A percentile compares a stretch with the other conserved stretches of the same genome.
phyloP scores from a whole-genome alignment of 2,113 vertebrate genomes.

The Myotis lucifugus region DNA sequence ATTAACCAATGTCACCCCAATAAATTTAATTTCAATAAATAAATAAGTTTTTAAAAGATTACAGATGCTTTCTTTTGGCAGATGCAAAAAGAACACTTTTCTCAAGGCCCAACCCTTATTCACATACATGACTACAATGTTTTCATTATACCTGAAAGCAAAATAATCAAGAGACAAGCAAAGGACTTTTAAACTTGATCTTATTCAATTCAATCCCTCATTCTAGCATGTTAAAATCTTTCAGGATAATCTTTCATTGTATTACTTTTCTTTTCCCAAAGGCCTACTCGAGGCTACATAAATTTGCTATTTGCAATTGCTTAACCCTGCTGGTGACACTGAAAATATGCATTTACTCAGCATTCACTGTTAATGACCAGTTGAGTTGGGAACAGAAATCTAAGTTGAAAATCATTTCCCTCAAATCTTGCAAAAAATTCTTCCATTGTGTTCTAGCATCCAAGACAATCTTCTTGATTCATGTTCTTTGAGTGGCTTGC shows the following conservation, averaged over 20 bases:
- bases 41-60: background rate
- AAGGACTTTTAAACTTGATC: background rate
- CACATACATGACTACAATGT: background rate
- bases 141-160: background rate
- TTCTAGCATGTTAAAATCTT: background rate
- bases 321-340: background rate
- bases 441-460: background rate
- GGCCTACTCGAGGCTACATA: background rate
- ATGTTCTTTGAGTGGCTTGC: background rate
- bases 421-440: background rate
- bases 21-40: background rate
- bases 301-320: background rate
- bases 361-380: background rate
- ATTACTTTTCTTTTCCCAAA: constrained; percentile 4
- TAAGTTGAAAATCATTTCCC: constrained; percentile 14
- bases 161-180: constrained; percentile 9
- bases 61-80: background rate
- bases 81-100: background rate
- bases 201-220: background rate
- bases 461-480: background rate
- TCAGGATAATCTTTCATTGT: background rate
- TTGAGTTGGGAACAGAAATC: background rate
- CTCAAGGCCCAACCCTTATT: background rate
- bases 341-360: background rate
- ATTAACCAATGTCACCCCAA: background rate